A percentile compares a stretch with the other conserved stretches of the same genome.
phyloP scores from a whole-genome alignment of 1,140 invertebrate species.

The Drosophila busckii region DNA sequence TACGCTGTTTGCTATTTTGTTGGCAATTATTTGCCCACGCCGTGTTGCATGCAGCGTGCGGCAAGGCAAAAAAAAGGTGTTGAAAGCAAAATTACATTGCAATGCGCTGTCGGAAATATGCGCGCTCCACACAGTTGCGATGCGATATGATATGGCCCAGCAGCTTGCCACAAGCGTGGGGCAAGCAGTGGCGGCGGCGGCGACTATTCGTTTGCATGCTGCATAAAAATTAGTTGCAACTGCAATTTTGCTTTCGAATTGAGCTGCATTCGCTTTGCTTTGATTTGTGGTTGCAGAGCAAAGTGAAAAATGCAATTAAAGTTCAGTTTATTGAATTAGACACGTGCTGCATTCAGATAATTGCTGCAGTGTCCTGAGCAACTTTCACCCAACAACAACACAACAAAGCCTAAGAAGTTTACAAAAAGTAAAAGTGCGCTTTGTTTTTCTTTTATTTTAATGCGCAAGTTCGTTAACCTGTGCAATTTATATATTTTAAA shows the following conservation, averaged over 20 bases:
- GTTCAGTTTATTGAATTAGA: constrained; percentile 64
- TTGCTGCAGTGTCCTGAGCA: constrained; percentile 1
- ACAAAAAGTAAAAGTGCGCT: constrained; percentile 25
- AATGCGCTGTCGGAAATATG: constrained; percentile 64
- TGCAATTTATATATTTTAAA: not conserved
- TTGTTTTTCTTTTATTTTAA: no score
- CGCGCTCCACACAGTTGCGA: constrained; percentile 50
- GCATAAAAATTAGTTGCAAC: constrained; percentile 66
- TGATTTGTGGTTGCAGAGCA: constrained; percentile 48
- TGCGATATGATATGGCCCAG: constrained; percentile 62
- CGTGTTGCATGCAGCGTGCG: constrained; percentile 40
- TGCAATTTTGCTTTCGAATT: constrained; percentile 46
- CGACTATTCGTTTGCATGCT: constrained; percentile 58
- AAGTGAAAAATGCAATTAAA: constrained; percentile 58
- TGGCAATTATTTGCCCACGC: constrained; percentile 66
- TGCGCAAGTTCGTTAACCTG: constrained; percentile 2
- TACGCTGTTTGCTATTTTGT: constrained; percentile 47
- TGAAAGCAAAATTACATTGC: constrained; percentile 77
- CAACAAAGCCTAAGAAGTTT: not conserved
- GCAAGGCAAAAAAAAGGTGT: constrained; percentile 57
- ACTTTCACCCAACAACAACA: constrained; percentile 16
- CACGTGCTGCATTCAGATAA: constrained; percentile 53
- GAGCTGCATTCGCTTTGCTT: constrained; percentile 41
- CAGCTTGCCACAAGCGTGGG: not conserved
- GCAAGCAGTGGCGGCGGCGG: not conserved